phyloP scores from a whole-genome alignment of 2,113 vertebrate genomes.

The Istiophorus platypterus region DNA sequence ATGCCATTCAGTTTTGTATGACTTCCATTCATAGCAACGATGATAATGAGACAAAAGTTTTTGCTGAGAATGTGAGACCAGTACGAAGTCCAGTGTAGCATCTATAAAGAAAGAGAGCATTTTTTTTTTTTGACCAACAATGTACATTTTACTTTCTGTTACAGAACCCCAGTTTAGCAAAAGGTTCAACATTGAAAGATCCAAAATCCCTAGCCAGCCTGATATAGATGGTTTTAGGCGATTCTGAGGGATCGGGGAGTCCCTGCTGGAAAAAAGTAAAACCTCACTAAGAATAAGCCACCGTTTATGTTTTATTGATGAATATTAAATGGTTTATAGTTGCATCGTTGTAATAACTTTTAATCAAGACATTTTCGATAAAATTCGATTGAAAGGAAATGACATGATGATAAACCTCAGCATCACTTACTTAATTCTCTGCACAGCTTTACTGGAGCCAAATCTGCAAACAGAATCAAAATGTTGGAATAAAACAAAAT shows the following conservation, averaged over 20 bases:
- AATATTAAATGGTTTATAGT: not conserved
- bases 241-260: too few relatives aligned
- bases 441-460: not conserved
- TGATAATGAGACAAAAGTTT: not conserved
- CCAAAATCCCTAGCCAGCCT: too few relatives aligned
- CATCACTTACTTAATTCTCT: not conserved
- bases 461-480: not conserved
- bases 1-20: not conserved
- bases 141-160: not conserved
- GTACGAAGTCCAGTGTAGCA: not conserved
- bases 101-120: too few relatives aligned
- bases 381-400: not conserved
- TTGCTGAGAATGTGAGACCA: not conserved
- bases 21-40: not conserved
- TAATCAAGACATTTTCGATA: not conserved
- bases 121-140: too few relatives aligned
- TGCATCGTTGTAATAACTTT: not conserved
- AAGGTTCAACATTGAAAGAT: too few relatives aligned
- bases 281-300: too few relatives aligned
- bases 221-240: too few relatives aligned
- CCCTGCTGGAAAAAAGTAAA: not conserved
- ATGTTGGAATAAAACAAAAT: conserved; percentile 13
- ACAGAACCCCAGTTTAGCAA: not conserved
- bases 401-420: not conserved
- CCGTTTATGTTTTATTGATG: not conserved